Evolutionary conservation across 2,888 invertebrate species (phyloP), one percentile per base, ranked within the genome.

Genomic region (Lissonota sp.): DNA sequence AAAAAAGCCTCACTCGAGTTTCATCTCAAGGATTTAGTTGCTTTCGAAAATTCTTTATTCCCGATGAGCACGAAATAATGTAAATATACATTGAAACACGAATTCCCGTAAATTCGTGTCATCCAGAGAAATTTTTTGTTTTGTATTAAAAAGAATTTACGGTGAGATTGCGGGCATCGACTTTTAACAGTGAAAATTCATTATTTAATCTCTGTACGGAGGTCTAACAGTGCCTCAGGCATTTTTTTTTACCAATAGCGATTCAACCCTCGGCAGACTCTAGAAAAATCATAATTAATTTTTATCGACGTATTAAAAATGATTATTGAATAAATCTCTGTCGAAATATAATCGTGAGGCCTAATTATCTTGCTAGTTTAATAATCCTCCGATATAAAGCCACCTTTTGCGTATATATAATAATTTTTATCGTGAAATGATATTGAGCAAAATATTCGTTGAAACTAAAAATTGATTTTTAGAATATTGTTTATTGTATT

Each of bases 271-370:
- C 26, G 26, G 26, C 26, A 26, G 26, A 26, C 26, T 26, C 26
- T 26, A 26, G 26, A 26, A 26, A 26, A 26, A 26, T 26, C 26
- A 26, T 26, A 6, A 66, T 14, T 63, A n/a, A 39, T 49, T 62
- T 39, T 53, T 53, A 14, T 67, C 37, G 6, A 46, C 37, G 12
- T 0, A 44, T 44, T 8, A 46, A 70, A 57, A 37, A 42, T 46
- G 42, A 16, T 73, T 26, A 26, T 8, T 58, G 57, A 53, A 67
- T 12, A 51, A 67, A 40, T 40, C 39, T 60, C 39, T 62, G 5
- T 46, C 40, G 12, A 64, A 63, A 51, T 26, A 64, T 70, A 71
- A 80, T 72, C 53, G 40, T 70, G 73, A 74, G 81, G 81, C 81
- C 81, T 81, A 81, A 81, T 42, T 74, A 78, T 81, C 66, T 44